These are phyloP conservation scores for Drosophila bunnanda DNA, from an alignment of 2,888 invertebrate species.

Conservation along the genomic window DNA sequence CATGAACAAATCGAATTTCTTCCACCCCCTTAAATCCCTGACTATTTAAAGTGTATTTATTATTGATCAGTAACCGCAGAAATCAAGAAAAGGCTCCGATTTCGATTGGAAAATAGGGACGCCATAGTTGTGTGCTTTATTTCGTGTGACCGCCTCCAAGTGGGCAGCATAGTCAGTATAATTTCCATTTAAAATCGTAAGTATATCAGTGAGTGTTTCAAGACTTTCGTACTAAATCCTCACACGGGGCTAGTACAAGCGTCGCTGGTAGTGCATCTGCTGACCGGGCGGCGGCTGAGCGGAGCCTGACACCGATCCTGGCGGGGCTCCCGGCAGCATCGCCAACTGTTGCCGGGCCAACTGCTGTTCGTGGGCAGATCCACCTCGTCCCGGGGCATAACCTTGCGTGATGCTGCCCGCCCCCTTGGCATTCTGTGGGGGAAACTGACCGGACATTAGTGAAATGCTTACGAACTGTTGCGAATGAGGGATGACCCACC, in stretches of 20 bases:
- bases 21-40: not conserved
- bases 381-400: constrained; percentile 90
- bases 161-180: constrained; percentile 39
- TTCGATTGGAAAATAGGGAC: constrained; percentile 73
- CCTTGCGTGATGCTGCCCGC: constrained; percentile 94
- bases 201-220: constrained; percentile 62
- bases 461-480: not conserved
- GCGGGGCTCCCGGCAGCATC: constrained; percentile 63
- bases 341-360: constrained; percentile 79
- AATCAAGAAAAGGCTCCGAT: not conserved
- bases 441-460: constrained; percentile 7
- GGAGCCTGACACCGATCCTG: constrained; percentile 48
- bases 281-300: constrained; percentile 76
- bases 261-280: constrained; percentile 78
- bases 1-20: not conserved
- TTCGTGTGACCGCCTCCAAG: constrained; percentile 51
- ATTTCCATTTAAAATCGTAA: constrained; percentile 64
- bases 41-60: not conserved
- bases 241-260: constrained; percentile 73
- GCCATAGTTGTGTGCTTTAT: constrained; percentile 77
- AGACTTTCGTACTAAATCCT: constrained; percentile 45
- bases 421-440: constrained; percentile 88
- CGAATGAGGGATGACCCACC: constrained; percentile 3
- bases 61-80: not conserved
- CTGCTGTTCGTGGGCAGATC: constrained; percentile 76